These are phyloP conservation scores for Sinodicranocentrus sp. DNA, from an alignment of 2,888 invertebrate species.

Conservation along the genomic window DNA sequence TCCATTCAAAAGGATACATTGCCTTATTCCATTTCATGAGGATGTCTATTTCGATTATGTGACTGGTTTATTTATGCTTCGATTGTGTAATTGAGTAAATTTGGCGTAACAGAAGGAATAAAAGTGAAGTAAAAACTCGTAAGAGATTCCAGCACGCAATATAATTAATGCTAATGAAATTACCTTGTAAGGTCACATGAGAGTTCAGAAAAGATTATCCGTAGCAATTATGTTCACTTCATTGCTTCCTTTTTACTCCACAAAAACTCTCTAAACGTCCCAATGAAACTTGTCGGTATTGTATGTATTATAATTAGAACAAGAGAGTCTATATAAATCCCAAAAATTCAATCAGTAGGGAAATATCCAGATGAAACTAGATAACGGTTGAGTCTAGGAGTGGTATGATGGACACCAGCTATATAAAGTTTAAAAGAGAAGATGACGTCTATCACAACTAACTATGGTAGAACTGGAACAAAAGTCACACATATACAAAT, in stretches of 20 bases:
- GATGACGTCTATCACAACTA: constrained; percentile 12
- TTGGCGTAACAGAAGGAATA: too few species aligned
- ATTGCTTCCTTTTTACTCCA: not conserved
- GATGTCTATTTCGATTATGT: too few species aligned
- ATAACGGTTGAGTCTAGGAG: constrained; percentile 33
- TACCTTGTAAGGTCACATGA: constrained; percentile 60
- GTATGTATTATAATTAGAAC: not conserved
- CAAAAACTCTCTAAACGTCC: not conserved
- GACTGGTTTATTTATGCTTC: too few species aligned
- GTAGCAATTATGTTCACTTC: constrained; percentile 7
- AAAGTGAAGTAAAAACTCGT: not conserved
- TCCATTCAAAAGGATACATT: too few species aligned
- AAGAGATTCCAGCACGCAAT: constrained; percentile 2
- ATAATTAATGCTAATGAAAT: constrained; percentile 50
- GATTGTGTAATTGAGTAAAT: too few species aligned
- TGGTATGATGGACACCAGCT: constrained; percentile 48
- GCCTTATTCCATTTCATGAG: too few species aligned
- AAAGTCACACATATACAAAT: constrained; percentile 1
- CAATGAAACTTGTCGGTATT: not conserved
- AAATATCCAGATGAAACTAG: constrained; percentile 53
- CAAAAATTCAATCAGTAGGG: constrained; percentile 42
- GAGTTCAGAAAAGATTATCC: constrained; percentile 27
- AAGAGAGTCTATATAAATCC: constrained; percentile 8
- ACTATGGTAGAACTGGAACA: constrained; percentile 23
- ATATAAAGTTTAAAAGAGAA: constrained; percentile 32